Percentiles rank a stretch among this genome's conserved stretches.
Evolutionary conservation across 2,797 vertebrate genomes (phyloP).

Genomic region (Neosilurus mollespiculum): DNA sequence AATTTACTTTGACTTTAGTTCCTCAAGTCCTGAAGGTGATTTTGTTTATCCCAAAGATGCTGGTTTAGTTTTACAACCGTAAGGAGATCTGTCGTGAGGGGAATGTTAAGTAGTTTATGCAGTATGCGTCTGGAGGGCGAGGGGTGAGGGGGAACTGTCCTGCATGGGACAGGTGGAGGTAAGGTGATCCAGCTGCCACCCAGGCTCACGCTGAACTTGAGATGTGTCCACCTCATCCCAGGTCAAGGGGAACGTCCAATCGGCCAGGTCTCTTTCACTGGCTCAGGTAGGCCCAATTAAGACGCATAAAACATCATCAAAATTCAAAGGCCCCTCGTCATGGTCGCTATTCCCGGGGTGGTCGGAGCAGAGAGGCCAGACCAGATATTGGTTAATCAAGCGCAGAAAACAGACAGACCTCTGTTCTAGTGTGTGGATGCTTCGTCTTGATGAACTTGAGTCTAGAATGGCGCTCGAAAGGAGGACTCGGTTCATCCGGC

Average conservation of each 20-base stretch:
- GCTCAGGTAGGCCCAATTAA: constrained; percentile 76
- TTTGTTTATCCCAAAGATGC: constrained; percentile 58
- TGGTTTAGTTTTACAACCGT: constrained; percentile 66
- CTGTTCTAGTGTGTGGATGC: constrained; percentile 64
- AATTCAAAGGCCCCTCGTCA: constrained; percentile 63
- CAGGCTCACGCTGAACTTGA: constrained; percentile 80
- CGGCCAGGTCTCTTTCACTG: constrained; percentile 41
- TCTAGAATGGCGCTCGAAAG: background rate
- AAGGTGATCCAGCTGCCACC: constrained; percentile 78
- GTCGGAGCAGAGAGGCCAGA: constrained; percentile 34
- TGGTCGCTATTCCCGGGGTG: constrained; percentile 44
- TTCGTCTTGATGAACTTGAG: constrained; percentile 52
- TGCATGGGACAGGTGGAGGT: constrained; percentile 76
- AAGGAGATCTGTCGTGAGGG: constrained; percentile 64
- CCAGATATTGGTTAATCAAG: constrained; percentile 53
- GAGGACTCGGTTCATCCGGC: background rate
- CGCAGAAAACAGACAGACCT: constrained; percentile 68
- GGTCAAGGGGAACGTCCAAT: constrained; percentile 71
- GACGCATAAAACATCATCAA: constrained; percentile 80
- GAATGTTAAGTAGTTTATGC: constrained; percentile 70
- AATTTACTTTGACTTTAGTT: background rate
- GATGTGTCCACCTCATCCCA: constrained; percentile 77
- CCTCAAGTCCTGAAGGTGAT: background rate
- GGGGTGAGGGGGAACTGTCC: constrained; percentile 69
- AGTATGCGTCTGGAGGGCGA: constrained; percentile 62